Conservation (phyloP, 2,888 invertebrate genomes). For the Cataglyphis altisquamis region DNA sequence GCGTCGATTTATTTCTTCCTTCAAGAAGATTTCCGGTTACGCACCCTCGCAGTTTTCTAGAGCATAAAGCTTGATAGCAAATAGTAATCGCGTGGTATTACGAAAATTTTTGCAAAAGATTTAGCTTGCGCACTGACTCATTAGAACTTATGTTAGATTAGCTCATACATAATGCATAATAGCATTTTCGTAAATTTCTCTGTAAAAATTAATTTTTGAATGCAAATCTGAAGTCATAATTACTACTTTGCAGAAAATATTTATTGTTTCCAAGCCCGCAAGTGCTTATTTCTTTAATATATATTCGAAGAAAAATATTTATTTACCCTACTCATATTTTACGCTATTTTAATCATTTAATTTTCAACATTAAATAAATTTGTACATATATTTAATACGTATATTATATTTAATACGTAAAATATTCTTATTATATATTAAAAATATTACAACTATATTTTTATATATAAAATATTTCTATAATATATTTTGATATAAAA, state of each 20-base stretch:
- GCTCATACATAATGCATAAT: neutral
- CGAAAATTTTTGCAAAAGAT: neutral
- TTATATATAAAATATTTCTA: neutral
- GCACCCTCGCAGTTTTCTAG: neutral
- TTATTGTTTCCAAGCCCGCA: neutral
- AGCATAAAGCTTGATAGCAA: neutral
- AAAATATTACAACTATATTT: neutral
- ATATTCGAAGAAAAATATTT: neutral
- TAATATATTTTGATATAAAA: neutral
- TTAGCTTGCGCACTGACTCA: neutral
- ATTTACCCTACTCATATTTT: neutral
- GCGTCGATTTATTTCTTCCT: neutral
- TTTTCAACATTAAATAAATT: neutral
- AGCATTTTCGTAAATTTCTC: neutral
- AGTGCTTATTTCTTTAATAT: neutral
- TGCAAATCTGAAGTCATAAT: neutral
- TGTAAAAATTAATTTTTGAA: slow-evolving; percentile 1
- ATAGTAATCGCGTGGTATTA: neutral
- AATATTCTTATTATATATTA: neutral
- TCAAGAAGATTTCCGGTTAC: neutral
- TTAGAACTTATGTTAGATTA: neutral
- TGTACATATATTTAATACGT: neutral
- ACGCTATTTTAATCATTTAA: neutral
- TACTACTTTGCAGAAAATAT: neutral
- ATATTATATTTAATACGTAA: neutral